Conservation (phyloP, 2,888 invertebrate species). For the Bellardia pandia region DNA sequence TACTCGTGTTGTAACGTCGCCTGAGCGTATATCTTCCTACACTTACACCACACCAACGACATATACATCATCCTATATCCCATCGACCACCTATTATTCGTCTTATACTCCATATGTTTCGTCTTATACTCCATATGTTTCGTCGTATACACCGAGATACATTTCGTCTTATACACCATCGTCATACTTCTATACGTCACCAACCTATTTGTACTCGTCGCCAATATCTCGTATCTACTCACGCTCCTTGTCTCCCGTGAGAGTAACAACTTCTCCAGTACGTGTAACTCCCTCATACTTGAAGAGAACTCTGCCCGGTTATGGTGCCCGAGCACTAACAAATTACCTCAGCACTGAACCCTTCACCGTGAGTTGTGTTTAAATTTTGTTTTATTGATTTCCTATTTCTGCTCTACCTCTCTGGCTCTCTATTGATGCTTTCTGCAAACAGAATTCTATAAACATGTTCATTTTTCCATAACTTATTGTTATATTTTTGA, state of each 20-base stretch:
- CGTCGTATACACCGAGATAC: conserved; percentile 75
- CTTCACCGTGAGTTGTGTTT: conserved; percentile 87
- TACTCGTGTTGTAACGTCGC: conserved; percentile 80
- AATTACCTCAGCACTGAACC: conserved; percentile 91
- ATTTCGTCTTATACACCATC: conserved; percentile 72
- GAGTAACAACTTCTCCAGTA: conserved; percentile 79
- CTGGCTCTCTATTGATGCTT: conserved; percentile 22
- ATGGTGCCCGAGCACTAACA: conserved; percentile 88
- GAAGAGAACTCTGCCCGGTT: conserved; percentile 87
- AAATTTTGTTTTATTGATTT: conserved; percentile 25
- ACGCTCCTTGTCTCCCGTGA: conserved; percentile 79
- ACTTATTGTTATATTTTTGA: conserved; percentile 1
- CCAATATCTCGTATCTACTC: conserved; percentile 79
- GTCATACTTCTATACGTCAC: conserved; percentile 78
- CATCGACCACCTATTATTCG: conserved; percentile 77
- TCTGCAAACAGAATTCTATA: not conserved
- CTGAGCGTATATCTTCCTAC: conserved; percentile 79
- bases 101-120: conserved; percentile 77
- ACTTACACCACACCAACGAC: conserved; percentile 77
- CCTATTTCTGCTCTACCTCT: conserved; percentile 37
- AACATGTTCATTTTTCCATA: not conserved
- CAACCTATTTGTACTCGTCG: conserved; percentile 80
- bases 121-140: conserved; percentile 76
- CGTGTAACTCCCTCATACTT: conserved; percentile 88
- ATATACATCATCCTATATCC: conserved; percentile 75